Evolutionary conservation across 2,888 invertebrate genomes (phyloP), one percentile per base, ranked within the genome.

Genomic region (Agonopterix heracliana): DNA sequence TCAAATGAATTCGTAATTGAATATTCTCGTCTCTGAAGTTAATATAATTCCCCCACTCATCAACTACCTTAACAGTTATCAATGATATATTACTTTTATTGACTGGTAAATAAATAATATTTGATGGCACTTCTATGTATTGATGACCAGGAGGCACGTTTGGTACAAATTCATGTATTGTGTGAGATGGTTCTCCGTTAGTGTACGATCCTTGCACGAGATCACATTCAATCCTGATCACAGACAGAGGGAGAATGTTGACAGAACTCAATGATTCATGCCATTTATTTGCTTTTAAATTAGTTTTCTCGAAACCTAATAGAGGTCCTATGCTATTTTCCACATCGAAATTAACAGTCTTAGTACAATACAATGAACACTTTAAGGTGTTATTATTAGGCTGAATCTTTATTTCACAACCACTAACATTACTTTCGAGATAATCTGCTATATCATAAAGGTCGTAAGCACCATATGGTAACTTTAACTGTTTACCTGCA

Each of bases 321-420:
- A 50, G n/a, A 26, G 35, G 41, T 13, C 44, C 50, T n/a, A 50
- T 12, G n/a, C 45, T 38, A 34, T 44, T 40, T 10, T 44, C 44
- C 44, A 36, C 47, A 10, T 44, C 41, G 34, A 50, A 50, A 44
- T 50, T n/a, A 44, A 50, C 44, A 43, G 44, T 40, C 44, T 53
- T 38, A 0, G 53, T 41, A 44, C 48, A 48, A 4, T 36, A 45
- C 11, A 53, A 40, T 9, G 3, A 52, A 45, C 59, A 57, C 45
- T 58, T 56, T 41, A 71, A 46, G 12, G 66, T 69, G 56, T 65
- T 70, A 49, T 64, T 62, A 50, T 69, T 66, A 4, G 65, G 54
- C 41, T 2, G 60, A 34, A 45, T 17, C 13, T 45, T 41, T 12
- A 49, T 9, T 10, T 45, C 7, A 12, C 26, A 9, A n/a, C 35